These are phyloP conservation scores for Nasonia vitripennis DNA, from an alignment of 1,140 invertebrate genomes.

Conservation along the genomic window DNA sequence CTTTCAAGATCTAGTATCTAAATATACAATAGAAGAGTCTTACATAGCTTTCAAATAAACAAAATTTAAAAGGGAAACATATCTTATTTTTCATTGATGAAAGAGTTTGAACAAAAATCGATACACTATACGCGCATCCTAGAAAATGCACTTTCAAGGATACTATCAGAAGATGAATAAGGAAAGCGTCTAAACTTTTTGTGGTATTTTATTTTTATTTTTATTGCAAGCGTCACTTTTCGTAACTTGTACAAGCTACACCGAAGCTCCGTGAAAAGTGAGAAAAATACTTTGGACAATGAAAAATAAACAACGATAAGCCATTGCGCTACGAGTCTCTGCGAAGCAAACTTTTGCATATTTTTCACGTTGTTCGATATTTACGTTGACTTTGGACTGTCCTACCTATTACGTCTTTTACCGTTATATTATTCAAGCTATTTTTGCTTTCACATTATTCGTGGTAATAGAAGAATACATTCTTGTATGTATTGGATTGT, in stretches of 20 bases:
- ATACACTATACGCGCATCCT: background rate
- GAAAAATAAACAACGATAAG: slow-evolving; percentile 8
- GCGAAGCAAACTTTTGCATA: background rate
- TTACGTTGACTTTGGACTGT: background rate
- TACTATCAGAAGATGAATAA: background rate
- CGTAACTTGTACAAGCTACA: background rate
- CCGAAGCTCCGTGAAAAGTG: background rate
- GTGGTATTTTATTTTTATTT: background rate
- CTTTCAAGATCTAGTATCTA: too few relatives aligned
- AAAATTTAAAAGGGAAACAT: background rate
- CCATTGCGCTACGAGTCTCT: background rate
- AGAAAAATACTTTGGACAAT: slow-evolving; percentile 5
- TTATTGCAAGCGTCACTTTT: background rate
- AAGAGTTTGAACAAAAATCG: background rate
- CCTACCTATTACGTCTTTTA: background rate
- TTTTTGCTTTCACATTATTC: too few relatives aligned
- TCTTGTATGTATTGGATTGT: background rate
- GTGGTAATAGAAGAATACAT: too few relatives aligned
- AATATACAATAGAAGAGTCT: too few relatives aligned
- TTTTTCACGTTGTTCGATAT: slow-evolving; percentile 6
- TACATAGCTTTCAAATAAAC: background rate
- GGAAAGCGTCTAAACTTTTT: slow-evolving; percentile 9
- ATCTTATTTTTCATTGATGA: background rate
- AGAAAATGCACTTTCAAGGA: slow-evolving; percentile 25
- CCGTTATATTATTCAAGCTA: background rate